Evolutionary conservation across 2,797 vertebrate genomes (phyloP), one percentile per base, ranked within the genome.

Genomic region (Poeciliopsis presidionis): DNA sequence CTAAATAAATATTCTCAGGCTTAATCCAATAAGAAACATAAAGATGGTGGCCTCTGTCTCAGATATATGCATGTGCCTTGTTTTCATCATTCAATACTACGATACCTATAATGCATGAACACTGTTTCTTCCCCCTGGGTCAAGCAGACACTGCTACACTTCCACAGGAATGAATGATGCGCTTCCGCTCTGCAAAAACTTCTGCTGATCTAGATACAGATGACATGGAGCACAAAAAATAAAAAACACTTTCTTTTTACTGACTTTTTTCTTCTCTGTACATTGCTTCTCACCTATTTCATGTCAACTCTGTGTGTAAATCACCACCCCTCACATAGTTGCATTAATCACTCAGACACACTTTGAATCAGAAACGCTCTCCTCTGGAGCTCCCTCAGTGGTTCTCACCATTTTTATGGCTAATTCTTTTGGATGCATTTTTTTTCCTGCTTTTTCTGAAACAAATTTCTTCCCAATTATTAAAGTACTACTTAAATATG

Each of bases 51-150:
- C 13, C 22, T 41, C 39, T 75, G 83, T 81, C 84, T 79, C 74
- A 12, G 79, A 80, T 85, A 86, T 87, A 81, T 90, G 88, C 90
- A 92, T 93, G 91, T 76, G 86, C 81, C 73, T 85, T 88, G 59
- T 88, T 87, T 18, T 86, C 81, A 78, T 83, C 85, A 87, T 87
- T 73, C 88, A 87, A 79, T 9, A 83, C 79, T 79, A 81, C 81
- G 80, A 86, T 75, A 76, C 87, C 88, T 92, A 92, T 86, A 73
- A 91, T 91, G 91, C 93, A 92, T 90, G 89, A 84, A 73, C 20
- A 61, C 79, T 87, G 86, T 80, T 85, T 87, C 88, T 86, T 89
- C 87, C 33, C 14, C 3, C 18, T 39, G 30, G 77, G 82, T 67
- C 18, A 41, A 61, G 61, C 59, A 75, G 51, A 63, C n/a, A 28